Base-by-base conservation (phyloP, 2,888 invertebrate genomes). In the Tiliacea aurago region DNA sequence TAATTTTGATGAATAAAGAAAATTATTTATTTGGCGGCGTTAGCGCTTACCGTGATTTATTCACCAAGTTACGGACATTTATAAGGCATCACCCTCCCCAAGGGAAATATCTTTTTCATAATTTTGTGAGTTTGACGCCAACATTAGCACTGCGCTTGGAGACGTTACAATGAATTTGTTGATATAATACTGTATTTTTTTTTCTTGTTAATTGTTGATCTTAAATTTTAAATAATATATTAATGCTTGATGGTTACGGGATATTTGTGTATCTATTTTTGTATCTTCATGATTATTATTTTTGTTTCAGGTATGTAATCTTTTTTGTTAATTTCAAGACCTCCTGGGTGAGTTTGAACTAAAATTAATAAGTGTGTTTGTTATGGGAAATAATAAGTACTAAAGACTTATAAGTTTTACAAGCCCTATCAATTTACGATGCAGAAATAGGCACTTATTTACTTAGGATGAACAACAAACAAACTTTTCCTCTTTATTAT, bases 1-100 rank as follows among this genome's bases (percentile, higher is more conserved):
- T 95, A 95, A 95, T 95, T 95, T 95, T 95, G 95, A 96, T 95
- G 95, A 95, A 95, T 95, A 95, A 95, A 95, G 95, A 94, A 95
- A 94, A 95, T 95, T 94, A 95, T 95, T 95, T 95, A 95, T 95
- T 94, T 94, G 93, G 92, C 93, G 91, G 92, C 93, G 93, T 93
- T 93, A 91, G 94, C 93, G 92, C 91, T 94, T 90, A 92, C 92
- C 87, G 92, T 95, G 95, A 95, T 95, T 96, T 94, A 95, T 95
- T 93, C 90, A 87, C 89, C 84, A 91, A 94, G 91, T 93, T 93
- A 93, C 90, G 88, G 91, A 92, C 92, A 90, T 92, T 93, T 92
- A 91, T 92, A 93, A 93, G 92, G 90, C 90, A 90, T 91, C 89
- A 88, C 88, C 84, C 87, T 85, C 89, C 92, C 84, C 89, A 59